Evolutionary conservation across 2,797 vertebrate genomes (phyloP).

Genomic region (Delichon dasypus): DNA sequence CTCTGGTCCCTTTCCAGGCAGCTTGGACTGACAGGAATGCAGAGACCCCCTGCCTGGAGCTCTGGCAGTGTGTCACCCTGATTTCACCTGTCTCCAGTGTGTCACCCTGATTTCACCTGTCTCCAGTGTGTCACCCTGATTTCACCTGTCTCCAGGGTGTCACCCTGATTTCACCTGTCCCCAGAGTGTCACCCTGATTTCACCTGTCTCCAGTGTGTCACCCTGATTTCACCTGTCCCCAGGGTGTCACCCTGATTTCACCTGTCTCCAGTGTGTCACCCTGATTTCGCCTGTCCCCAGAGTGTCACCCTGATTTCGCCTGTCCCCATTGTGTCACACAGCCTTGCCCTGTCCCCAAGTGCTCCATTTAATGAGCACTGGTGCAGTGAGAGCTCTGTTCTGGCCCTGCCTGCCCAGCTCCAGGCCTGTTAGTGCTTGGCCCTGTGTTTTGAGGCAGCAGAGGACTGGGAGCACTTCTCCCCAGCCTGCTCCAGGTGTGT

Average conservation of each 20-base stretch:
- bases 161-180: not conserved
- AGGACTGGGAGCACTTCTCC: not conserved
- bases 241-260: not conserved
- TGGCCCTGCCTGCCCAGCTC: not conserved
- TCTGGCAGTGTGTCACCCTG: not conserved
- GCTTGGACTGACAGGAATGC: fast-evolving
- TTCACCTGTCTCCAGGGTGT: not conserved
- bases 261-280: not conserved
- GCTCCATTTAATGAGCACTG: not conserved
- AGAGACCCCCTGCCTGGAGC: not conserved
- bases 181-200: too few relatives aligned
- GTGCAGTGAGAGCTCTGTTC: not conserved
- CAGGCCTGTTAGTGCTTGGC: not conserved
- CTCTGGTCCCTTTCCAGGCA: not conserved
- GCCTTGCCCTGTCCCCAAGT: not conserved
- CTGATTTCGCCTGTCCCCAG: not conserved
- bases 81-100: not conserved
- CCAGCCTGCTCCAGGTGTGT: not conserved
- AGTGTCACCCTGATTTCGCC: not conserved
- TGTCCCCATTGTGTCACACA: not conserved
- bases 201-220: not conserved
- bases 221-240: not conserved
- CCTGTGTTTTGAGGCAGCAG: not conserved
- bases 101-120: too few relatives aligned
- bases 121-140: not conserved